These are phyloP conservation scores for Zaprionus inermis DNA, from an alignment of 1,140 invertebrate species.

Conservation along the genomic window DNA sequence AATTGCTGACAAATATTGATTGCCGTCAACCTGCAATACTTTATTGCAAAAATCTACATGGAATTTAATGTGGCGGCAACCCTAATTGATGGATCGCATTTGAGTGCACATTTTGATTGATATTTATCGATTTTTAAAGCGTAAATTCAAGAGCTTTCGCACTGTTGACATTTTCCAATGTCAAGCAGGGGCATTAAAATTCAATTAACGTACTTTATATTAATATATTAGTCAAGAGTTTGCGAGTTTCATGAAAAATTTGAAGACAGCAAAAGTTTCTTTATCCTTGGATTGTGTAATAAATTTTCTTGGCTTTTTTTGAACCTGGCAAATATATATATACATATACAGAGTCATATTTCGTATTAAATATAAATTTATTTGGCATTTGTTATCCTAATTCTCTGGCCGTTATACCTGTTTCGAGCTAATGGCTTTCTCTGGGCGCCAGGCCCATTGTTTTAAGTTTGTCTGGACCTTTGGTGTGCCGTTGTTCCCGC, in stretches of 20 bases:
- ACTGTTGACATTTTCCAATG: not conserved
- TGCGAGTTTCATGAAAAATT: not conserved
- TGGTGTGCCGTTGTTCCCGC: conserved; percentile 7
- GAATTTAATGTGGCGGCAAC: not conserved
- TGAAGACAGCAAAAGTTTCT: conserved; percentile 1
- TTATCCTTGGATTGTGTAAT: not conserved
- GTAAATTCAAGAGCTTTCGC: not conserved
- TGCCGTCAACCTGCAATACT: not conserved
- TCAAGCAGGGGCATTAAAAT: not conserved
- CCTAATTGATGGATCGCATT: conserved; percentile 20
- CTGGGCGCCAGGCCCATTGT: conserved; percentile 62
- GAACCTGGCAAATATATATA: not conserved
- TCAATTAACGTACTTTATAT: not conserved
- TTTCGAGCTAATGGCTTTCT: conserved; percentile 63
- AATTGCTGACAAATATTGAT: conserved; percentile 26
- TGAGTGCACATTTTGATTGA: conserved; percentile 6
- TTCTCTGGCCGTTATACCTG: conserved; percentile 56
- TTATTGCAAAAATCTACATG: not conserved
- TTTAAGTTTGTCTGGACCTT: conserved; percentile 61
- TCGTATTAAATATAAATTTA: conserved; percentile 35
- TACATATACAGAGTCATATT: conserved; percentile 1
- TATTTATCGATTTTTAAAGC: conserved; percentile 11
- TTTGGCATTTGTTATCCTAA: conserved; percentile 40
- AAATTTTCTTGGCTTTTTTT: not conserved
- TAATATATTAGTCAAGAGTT: not conserved